Conservation (phyloP, 2,113 vertebrate genomes). For the Hystrix brachyura region DNA sequence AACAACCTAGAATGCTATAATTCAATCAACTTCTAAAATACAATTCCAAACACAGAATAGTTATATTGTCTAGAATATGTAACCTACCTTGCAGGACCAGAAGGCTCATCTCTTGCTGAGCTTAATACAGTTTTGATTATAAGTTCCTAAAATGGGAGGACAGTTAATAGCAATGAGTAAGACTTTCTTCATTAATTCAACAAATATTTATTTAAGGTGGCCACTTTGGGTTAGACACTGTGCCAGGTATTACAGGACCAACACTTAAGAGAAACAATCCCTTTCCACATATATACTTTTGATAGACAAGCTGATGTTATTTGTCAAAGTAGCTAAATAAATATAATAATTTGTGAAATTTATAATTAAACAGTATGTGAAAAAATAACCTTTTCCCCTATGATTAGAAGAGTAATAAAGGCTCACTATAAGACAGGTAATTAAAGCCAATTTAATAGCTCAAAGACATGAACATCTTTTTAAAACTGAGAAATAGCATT, state of each 20-base stretch:
- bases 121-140: conserved; percentile 97
- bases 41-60: conserved; percentile 1
- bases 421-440: background rate
- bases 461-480: background rate
- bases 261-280: conserved; percentile 8
- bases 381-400: conserved; percentile 23
- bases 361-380: conserved; percentile 11
- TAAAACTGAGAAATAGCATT: conserved; percentile 16
- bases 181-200: conserved; percentile 48
- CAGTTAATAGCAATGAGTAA: conserved; percentile 51
- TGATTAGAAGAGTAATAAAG: conserved; percentile 26
- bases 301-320: conserved; percentile 19
- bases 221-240: background rate
- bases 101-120: conserved; percentile 97
- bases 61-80: conserved; percentile 50
- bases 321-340: conserved; percentile 46
- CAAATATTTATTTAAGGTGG: conserved; percentile 53
- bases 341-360: conserved; percentile 49
- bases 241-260: background rate
- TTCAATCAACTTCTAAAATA: conserved; percentile 55
- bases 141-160: conserved; percentile 92
- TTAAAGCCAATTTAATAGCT: conserved; percentile 34
- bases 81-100: conserved; percentile 96
- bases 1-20: conserved; percentile 49
- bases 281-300: background rate